phyloP scores from a whole-genome alignment of 2,888 invertebrate genomes.

The Sipunculus nudus region DNA sequence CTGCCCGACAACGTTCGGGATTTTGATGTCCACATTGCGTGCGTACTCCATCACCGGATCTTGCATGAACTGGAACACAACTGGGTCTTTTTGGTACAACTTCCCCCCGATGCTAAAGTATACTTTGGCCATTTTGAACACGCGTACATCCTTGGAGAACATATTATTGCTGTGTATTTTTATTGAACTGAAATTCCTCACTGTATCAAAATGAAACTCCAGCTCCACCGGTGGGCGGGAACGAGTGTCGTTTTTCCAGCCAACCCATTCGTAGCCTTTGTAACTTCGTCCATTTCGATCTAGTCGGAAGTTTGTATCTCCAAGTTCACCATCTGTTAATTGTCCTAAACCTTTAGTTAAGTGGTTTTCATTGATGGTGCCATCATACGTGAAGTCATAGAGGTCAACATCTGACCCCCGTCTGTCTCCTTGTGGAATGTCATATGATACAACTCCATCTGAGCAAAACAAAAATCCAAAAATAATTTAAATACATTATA shows the following conservation, averaged over 20 bases:
- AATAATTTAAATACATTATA: too few species aligned
- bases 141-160: slow-evolving; percentile 84
- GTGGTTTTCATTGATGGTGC: slow-evolving; percentile 70
- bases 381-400: slow-evolving; percentile 86
- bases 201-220: slow-evolving; percentile 86
- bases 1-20: slow-evolving; percentile 83
- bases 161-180: slow-evolving; percentile 87
- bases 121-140: slow-evolving; percentile 81
- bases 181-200: slow-evolving; percentile 86
- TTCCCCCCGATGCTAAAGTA: slow-evolving; percentile 82
- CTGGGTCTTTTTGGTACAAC: slow-evolving; percentile 80
- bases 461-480: slow-evolving; percentile 47
- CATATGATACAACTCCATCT: slow-evolving; percentile 87
- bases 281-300: slow-evolving; percentile 70
- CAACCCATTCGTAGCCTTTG: slow-evolving; percentile 85
- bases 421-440: slow-evolving; percentile 88
- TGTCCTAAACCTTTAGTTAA: slow-evolving; percentile 84
- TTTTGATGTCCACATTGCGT: slow-evolving; percentile 83
- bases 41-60: slow-evolving; percentile 84
- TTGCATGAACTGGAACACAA: slow-evolving; percentile 73
- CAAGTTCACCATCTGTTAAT: slow-evolving; percentile 81
- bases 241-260: slow-evolving; percentile 78
- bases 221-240: slow-evolving; percentile 76
- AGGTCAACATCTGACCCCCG: slow-evolving; percentile 83
- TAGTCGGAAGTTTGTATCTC: slow-evolving; percentile 78